phyloP scores from a whole-genome alignment of 1,140 invertebrate species.

The Drosophila willistoni region DNA sequence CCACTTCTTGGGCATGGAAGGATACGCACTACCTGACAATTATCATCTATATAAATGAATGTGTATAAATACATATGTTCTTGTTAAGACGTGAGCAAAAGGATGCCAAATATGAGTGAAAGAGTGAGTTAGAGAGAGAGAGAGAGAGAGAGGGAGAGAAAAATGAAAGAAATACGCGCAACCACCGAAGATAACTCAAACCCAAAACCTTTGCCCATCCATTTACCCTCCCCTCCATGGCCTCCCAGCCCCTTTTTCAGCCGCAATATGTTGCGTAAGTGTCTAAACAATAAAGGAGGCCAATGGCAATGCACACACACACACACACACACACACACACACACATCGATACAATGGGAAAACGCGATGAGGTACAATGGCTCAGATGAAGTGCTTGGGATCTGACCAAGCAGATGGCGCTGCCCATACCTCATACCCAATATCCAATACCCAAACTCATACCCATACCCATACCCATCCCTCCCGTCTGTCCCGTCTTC shows the following conservation, averaged over 20 bases:
- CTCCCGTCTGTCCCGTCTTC: conserved; percentile 39
- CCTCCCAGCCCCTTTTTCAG: conserved; percentile 20
- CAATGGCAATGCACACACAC: conserved; percentile 37
- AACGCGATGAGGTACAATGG: conserved; percentile 49
- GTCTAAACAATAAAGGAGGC: conserved; percentile 68
- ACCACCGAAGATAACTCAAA: conserved; percentile 4
- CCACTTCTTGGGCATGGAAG: too few relatives aligned
- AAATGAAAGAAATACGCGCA: conserved; percentile 10
- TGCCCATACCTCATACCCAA: conserved; percentile 15
- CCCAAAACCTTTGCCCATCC: background rate
- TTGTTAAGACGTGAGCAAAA: background rate
- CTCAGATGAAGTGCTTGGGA: conserved; percentile 30
- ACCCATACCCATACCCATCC: background rate
- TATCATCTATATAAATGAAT: conserved; percentile 14
- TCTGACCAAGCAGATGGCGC: conserved; percentile 61
- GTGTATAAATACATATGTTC: background rate
- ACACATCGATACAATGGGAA: conserved; percentile 36
- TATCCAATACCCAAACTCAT: background rate
- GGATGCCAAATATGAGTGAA: background rate
- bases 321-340: conserved; percentile 19
- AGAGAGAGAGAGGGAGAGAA: background rate
- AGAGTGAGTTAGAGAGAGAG: too few relatives aligned
- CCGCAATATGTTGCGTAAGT: conserved; percentile 67
- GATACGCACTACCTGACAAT: conserved; percentile 24
- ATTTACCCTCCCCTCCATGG: conserved; percentile 8